Base-by-base conservation (phyloP, 2,888 invertebrate species). In the Acrobasis repandana region DNA sequence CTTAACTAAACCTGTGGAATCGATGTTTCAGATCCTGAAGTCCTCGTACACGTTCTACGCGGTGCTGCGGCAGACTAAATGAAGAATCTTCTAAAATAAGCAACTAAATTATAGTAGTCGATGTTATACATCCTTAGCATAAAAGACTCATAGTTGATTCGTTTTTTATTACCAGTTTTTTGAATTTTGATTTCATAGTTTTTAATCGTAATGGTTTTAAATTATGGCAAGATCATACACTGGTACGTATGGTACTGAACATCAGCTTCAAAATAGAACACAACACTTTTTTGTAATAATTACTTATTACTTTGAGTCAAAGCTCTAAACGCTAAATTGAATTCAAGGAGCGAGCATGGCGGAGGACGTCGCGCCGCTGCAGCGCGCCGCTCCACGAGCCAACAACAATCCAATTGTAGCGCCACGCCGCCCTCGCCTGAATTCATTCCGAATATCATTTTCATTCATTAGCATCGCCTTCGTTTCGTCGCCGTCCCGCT, bases 21-120 rank as follows among this genome's bases (percentile, higher is more conserved):
- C n/a, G n/a, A n/a, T 59, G 63, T 86, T 85, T 50, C 83, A 90
- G 90, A 87, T 90, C 28, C 71, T 90, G 46, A 90, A 83, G 65
- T 91, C 90, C 0, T 89, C 91, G 1, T 90, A 90, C 65, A 86
- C 88, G 1, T 90, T 90, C 67, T 91, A 90, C 65, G 86, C 90
- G 2, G 87, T 90, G 15, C 75, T 91, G 58, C 81, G 88, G 1
- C 88, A 90, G 66, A 91, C 89, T 0, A 88, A 90, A 65, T 82
- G 74, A 49, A 15, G 20, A 9, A 47, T n/a, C 3, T 14, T 47
- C 14, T 51, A 15, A 20, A 20, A 1, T 18, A 11, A 8, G 11
- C 9, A 28, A 5, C 28, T 28, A 28, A 8, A 28, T 6, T 28
- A 8, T 28, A 28, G 28, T 28, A 5, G 28, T 28, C 28, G 28